Conservation (phyloP, 2,113 vertebrate genomes). For the Bucco capensis region DNA sequence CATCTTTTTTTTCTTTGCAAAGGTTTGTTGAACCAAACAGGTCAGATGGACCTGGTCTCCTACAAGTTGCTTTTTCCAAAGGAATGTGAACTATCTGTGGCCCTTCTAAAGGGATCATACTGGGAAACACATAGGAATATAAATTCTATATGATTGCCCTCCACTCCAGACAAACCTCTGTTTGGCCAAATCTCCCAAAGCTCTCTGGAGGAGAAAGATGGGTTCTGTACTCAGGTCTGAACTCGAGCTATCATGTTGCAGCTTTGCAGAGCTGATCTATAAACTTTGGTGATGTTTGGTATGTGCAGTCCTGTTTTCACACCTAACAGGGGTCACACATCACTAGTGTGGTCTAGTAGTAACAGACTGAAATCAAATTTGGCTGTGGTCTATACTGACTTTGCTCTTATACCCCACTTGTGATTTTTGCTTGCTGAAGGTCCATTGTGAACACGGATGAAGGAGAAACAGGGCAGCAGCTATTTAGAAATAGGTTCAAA, state of each 20-base stretch:
- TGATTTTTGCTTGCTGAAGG: not conserved
- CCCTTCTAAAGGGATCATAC: not conserved
- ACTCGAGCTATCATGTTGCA: not conserved
- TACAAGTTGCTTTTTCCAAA: not conserved
- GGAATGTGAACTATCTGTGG: not conserved
- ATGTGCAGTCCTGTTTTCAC: not conserved
- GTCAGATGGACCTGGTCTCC: not conserved
- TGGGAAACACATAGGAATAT: not conserved
- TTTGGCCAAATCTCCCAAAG: not conserved
- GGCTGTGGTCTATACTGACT: not conserved
- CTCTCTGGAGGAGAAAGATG: not conserved
- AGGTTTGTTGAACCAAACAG: not conserved
- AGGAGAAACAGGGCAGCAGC: slow-evolving; percentile 3
- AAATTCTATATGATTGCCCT: not conserved
- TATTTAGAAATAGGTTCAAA: slow-evolving; percentile 10
- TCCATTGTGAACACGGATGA: not conserved
- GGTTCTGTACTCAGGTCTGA: not conserved
- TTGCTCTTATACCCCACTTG: rapidly evolving
- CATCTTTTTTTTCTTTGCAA: not conserved
- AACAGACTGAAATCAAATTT: not conserved
- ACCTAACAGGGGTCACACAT: not conserved
- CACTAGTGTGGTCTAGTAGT: not conserved
- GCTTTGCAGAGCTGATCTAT: not conserved
- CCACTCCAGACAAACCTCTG: not conserved
- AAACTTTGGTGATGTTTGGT: not conserved